Evolutionary conservation across 2,113 vertebrate genomes (phyloP), one percentile per base, ranked within the genome.

Genomic region (Gallinago undulata): DNA sequence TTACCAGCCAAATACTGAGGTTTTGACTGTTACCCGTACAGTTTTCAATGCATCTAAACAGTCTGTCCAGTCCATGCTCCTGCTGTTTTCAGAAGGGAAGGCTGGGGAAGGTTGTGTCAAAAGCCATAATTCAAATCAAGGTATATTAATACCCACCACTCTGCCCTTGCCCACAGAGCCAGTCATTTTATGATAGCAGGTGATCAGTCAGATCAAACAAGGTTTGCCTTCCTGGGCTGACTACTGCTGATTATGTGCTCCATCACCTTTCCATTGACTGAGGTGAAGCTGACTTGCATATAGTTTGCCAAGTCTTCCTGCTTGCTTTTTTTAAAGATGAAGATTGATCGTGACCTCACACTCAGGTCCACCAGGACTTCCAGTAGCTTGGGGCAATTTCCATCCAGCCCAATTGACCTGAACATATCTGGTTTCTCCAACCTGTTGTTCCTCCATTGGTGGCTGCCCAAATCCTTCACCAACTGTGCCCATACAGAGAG

Each of bases 401-500:
- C 18, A 19, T 35, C n/a, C 57, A 89, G 72, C 17, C 13, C 76
- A 55, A 3, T 22, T 28, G 50, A 50, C 43, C 21, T 60, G 51
- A 89, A 27, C 16, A 21, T 7, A 31, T 0, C 27, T 28, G 33
- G 8, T 48, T 79, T 64, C 56, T 70, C 41, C 45, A n/a, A n/a
- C 10, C 12, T 45, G 16, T 69, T 84, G 28, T 16, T 93, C 41
- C 14, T 91, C 17, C 9, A 0, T 18, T 78, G 45, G 60, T 75
- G 59, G 24, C 53, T 83, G 50, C 59, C 39, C 73, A 17, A 1
- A 77, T 57, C 55, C n/a, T 33, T 66, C 37, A 50, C 13, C 2
- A 1, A 3, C 3, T 69, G 28, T 64, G 35, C 23, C 41, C 1
- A 0, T 60, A 37, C 25, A 48, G 18, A 18, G 30, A 73, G 7